Base-by-base conservation (phyloP, 2,888 invertebrate species). In the Craniophora ligustri region DNA sequence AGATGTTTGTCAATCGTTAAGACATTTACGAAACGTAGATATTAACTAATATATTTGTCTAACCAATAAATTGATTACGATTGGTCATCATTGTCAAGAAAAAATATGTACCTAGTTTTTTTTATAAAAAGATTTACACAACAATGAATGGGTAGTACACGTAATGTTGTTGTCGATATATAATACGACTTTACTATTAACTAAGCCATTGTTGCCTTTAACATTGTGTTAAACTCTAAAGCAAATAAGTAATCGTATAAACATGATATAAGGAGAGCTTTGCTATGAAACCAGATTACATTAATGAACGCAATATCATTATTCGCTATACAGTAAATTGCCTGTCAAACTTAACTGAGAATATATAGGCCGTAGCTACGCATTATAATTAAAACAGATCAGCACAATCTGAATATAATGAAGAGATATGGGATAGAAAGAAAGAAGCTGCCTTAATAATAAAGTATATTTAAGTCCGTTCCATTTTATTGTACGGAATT, bases 261-360 rank as follows among this genome's bases (percentile, higher is more conserved):
- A 36, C 30, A 15, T 36, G 21, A 42, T 59, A 36, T 32, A 44
- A 32, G 46, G 28, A 40, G 14, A 40, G 40, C 15, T 26, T 7
- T 1, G 30, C 53, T 14, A 35, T 49, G 42, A 67, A 67, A 34
- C 48, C 55, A 39, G 45, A 67, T 61, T 45, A 60, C 39, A 44
- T 40, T 50, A 51, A 23, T 26, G 26, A 34, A 49, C 26, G 48
- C 55, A 67, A 46, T 66, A 42, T 31, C 26, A 67, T 54, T 54
- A 54, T 36, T 18, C 28, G 23, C 35, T 15, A 31, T 44, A 34
- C 16, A 34, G 35, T 38, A 67, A 39, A 67, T 67, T 49, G 48
- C 38, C 28, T 61, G 41, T 21, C 41, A 55, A 31, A 48, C 14
- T 31, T 23, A 11, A 35, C 30, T 34, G 36, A 61, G 44, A 36